phyloP scores from a whole-genome alignment of 2,888 invertebrate genomes.

The Meteorus cinctellus region DNA sequence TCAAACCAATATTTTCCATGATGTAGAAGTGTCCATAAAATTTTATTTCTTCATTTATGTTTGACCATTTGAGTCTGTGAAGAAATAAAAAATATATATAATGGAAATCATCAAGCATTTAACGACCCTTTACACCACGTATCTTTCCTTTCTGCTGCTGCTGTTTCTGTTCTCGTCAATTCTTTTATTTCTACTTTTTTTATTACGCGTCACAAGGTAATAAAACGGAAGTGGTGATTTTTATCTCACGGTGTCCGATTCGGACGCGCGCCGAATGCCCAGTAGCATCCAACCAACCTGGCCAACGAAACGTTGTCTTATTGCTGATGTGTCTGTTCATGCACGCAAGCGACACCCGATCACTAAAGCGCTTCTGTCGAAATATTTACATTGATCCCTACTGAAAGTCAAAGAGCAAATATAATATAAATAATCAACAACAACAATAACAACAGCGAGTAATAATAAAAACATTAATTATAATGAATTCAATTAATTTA shows the following conservation, averaged over 20 bases:
- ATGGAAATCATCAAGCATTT: background rate
- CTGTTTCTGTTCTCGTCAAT: background rate
- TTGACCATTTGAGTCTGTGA: no score
- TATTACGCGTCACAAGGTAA: background rate
- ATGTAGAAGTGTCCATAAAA: no score
- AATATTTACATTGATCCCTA: slow-evolving; percentile 8
- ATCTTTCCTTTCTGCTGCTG: background rate
- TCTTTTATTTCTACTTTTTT: background rate
- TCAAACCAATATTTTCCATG: no score
- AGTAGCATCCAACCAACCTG: slow-evolving; percentile 2
- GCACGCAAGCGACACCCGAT: slow-evolving; percentile 22
- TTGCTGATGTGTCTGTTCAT: slow-evolving; percentile 8
- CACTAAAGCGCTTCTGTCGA: background rate
- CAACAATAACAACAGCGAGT: background rate
- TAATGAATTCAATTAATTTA: background rate
- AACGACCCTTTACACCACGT: background rate
- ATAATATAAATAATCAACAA: background rate
- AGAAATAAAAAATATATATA: background rate
- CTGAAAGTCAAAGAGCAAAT: background rate
- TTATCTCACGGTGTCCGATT: slow-evolving; percentile 30
- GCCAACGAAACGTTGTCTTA: background rate
- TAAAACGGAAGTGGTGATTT: slow-evolving; percentile 36
- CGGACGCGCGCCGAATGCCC: slow-evolving; percentile 29
- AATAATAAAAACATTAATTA: background rate
- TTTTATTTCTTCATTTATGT: no score